Evolutionary conservation across 2,113 vertebrate species (phyloP).

Genomic region (Burhinus bistriatus): DNA sequence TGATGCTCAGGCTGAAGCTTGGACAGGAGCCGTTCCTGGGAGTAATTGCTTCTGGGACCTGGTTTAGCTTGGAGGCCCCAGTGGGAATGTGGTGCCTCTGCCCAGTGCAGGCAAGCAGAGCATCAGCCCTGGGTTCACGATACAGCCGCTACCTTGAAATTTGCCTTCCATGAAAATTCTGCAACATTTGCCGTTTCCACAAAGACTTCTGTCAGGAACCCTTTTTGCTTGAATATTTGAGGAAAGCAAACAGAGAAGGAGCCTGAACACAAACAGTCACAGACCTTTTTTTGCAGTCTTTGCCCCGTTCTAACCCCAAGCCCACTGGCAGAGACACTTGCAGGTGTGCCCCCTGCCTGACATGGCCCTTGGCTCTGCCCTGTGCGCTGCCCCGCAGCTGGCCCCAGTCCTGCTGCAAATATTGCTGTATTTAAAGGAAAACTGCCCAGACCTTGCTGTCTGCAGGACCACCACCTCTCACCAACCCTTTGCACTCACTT

Average conservation of each 20-base stretch:
- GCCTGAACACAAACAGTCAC: not conserved
- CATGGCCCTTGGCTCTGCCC: not conserved
- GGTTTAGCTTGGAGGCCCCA: not conserved
- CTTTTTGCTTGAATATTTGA: slow-evolving; percentile 34
- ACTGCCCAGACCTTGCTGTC: not conserved
- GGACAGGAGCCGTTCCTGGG: not conserved
- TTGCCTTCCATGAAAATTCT: not conserved
- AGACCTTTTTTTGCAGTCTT: not conserved
- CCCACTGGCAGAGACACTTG: rapidly evolving
- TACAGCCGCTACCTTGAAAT: not conserved
- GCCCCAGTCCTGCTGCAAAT: not conserved
- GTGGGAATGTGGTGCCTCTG: not conserved
- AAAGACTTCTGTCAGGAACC: slow-evolving; percentile 26
- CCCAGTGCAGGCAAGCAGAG: not conserved
- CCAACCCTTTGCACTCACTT: not conserved
- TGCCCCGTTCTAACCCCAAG: not conserved
- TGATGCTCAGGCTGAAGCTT: not conserved
- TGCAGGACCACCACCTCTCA: not conserved
- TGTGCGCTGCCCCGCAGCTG: not conserved
- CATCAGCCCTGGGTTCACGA: not conserved
- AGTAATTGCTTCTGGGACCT: not conserved
- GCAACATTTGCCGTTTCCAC: slow-evolving; percentile 34
- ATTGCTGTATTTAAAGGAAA: not conserved
- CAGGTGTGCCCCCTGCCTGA: not conserved
- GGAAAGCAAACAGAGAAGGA: slow-evolving; percentile 48